These are phyloP conservation scores for Diglossa brunneiventris DNA, from an alignment of 2,113 vertebrate genomes.

Conservation along the genomic window DNA sequence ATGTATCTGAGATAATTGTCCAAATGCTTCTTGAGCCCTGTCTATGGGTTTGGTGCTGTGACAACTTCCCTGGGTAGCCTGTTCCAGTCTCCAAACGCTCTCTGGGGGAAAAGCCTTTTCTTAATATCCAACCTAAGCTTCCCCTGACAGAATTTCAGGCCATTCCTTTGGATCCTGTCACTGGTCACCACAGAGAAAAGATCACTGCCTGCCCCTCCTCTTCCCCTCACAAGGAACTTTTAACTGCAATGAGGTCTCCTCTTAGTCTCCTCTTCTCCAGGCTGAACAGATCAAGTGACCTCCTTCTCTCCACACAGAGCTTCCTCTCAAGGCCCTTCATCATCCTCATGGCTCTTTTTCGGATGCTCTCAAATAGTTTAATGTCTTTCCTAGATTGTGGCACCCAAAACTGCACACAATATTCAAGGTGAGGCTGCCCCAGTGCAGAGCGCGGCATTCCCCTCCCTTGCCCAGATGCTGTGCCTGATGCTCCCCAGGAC, in stretches of 20 bases:
- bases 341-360: not conserved
- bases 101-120: not conserved
- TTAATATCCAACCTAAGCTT: not conserved
- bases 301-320: accelerated
- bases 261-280: not conserved
- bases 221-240: not conserved
- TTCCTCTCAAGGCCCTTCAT: not conserved
- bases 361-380: accelerated
- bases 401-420: accelerated
- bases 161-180: not conserved
- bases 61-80: not conserved
- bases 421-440: accelerated
- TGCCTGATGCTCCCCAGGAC: accelerated
- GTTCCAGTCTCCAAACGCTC: not conserved
- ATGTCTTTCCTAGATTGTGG: not conserved
- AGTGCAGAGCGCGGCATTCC: accelerated
- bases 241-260: not conserved
- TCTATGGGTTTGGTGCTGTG: not conserved
- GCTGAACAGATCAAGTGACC: not conserved
- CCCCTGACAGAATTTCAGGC: not conserved
- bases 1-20: accelerated
- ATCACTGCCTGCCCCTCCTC: not conserved
- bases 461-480: accelerated
- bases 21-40: not conserved
- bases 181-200: not conserved